These are phyloP conservation scores for Drosophila ezoana DNA, from an alignment of 2,888 invertebrate species.

Conservation along the genomic window DNA sequence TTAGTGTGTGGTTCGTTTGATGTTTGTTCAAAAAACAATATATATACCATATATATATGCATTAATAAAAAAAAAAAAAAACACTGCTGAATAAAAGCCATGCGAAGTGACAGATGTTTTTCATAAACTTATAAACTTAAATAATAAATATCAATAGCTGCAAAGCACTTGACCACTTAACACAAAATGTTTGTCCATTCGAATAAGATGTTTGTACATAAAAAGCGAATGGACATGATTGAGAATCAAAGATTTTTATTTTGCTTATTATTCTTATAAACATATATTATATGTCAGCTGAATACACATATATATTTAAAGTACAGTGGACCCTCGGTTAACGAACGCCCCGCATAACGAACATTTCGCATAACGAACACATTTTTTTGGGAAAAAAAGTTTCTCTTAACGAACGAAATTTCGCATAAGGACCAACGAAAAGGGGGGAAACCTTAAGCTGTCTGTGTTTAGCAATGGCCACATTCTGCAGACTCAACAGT, in stretches of 20 bases:
- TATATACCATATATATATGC: neutral
- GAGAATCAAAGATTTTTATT: neutral
- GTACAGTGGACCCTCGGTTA: too few relatives aligned
- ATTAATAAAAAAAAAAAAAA: neutral
- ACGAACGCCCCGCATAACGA: too few relatives aligned
- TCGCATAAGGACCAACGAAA: too few relatives aligned
- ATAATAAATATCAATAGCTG: conserved; percentile 15
- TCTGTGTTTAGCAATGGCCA: too few relatives aligned
- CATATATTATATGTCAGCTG: neutral
- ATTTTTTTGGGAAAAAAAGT: too few relatives aligned
- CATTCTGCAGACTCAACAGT: too few relatives aligned
- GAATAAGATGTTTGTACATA: conserved; percentile 4
- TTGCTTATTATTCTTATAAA: neutral
- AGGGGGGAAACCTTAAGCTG: too few relatives aligned
- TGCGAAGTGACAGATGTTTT: neutral
- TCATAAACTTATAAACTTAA: neutral
- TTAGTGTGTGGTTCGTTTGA: conserved; percentile 16
- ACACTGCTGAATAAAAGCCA: neutral
- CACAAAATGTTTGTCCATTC: conserved; percentile 1
- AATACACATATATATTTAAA: neutral
- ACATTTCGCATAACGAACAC: too few relatives aligned
- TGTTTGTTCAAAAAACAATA: neutral
- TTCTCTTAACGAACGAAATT: too few relatives aligned
- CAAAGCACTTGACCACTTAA: conserved; percentile 1
- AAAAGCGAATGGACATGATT: neutral